Base-by-base conservation (phyloP, 1,140 invertebrate genomes). In the Drosophila murphyi region DNA sequence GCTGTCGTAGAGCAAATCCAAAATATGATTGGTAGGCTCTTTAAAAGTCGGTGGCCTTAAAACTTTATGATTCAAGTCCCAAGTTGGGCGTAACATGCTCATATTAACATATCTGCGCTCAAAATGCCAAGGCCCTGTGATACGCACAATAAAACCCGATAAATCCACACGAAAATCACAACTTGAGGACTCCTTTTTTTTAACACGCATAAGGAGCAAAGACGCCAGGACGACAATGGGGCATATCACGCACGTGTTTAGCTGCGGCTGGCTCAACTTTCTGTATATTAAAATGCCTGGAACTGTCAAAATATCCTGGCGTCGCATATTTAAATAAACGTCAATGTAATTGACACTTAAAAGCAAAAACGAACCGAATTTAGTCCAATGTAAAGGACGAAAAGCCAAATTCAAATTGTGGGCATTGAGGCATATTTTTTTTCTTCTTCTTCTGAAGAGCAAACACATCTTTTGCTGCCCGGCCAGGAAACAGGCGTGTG, bases 301-400 rank as follows among this genome's bases (percentile, higher is more conserved):
- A 56, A 78, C 78, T 78, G 77, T 68, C 71, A 54, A 56, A 74
- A 72, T 76, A 75, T 88, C 75, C 80, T 81, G 55, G 80, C 85
- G 55, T 60, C 76, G 85, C 80, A 89, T 89, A 89, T 89, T 89
- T 89, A 78, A 89, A 89, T 89, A 85, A 89, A 89, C 85, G 85
- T 89, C 85, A 89, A 89, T 89, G 85, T 89, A 89, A 89, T 89
- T 89, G 85, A 89, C 85, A 89, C 85, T 89, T 89, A 81, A 85
- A 76, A 70, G 34, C 48, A 32, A 56, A 56, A 69, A 65, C 37
- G 55, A 72, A 65, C 56, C 45, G 52, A 61, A 51, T 31, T 34
- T 55, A 20, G 43, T 43, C 35, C 28, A 68, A 52, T 45, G 43
- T 48, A 32, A 29, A 57, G 35, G 61, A 31, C 56, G n/a, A 31